Percentiles rank a stretch among this genome's conserved stretches.
Evolutionary conservation across 2,888 invertebrate species (phyloP).

Genomic region (Slavum lentiscoides): DNA sequence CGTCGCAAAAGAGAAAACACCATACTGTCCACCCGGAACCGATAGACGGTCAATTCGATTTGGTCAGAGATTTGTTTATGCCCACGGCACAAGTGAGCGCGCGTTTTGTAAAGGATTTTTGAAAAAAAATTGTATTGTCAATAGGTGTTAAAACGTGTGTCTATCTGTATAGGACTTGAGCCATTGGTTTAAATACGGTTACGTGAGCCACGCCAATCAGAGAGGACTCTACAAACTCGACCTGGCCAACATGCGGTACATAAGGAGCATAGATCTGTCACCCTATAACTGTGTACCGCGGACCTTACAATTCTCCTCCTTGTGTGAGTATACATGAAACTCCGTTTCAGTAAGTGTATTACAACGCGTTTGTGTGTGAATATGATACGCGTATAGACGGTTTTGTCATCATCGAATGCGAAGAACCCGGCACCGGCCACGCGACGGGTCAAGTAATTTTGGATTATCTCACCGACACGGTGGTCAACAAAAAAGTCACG

Average conservation of each 20-base stretch:
- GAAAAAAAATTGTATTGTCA: too few relatives aligned
- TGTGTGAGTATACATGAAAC: slow-evolving; percentile 66
- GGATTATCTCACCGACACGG: slow-evolving; percentile 74
- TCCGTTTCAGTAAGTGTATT: too few relatives aligned
- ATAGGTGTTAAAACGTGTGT: background rate
- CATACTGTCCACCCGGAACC: slow-evolving; percentile 75
- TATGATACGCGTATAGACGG: slow-evolving; percentile 66
- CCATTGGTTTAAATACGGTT: slow-evolving; percentile 71
- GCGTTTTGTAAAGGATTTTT: background rate
- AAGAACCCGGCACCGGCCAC: slow-evolving; percentile 68
- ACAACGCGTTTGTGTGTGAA: too few relatives aligned
- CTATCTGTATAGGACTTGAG: slow-evolving; percentile 62
- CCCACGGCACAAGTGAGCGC: slow-evolving; percentile 64
- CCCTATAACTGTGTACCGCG: slow-evolving; percentile 74
- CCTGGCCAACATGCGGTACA: slow-evolving; percentile 71
- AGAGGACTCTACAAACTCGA: slow-evolving; percentile 74
- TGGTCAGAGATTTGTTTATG: slow-evolving; percentile 69
- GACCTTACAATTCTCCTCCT: slow-evolving; percentile 70
- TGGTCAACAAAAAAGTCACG: slow-evolving; percentile 67
- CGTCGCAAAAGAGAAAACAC: slow-evolving; percentile 72
- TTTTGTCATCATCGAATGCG: slow-evolving; percentile 72
- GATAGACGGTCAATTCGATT: slow-evolving; percentile 75
- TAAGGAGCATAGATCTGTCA: slow-evolving; percentile 71
- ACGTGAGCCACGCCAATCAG: slow-evolving; percentile 74
- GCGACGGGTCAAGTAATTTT: slow-evolving; percentile 70